These are phyloP conservation scores for Melanotaenia boesemani DNA, from an alignment of 2,797 vertebrate genomes.

Conservation along the genomic window DNA sequence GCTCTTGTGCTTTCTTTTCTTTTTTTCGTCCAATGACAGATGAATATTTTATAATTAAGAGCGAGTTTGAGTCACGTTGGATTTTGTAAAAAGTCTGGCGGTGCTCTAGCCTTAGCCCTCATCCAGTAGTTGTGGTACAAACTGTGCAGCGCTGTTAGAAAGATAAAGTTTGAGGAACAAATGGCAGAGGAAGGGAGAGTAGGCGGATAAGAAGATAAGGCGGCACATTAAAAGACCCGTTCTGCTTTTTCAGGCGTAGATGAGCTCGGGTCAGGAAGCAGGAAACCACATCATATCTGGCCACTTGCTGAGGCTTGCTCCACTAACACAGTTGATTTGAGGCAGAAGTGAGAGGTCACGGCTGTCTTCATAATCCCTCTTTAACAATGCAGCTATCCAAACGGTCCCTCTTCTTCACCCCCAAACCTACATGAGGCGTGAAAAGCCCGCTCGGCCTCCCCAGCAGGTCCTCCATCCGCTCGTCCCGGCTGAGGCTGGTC, in stretches of 20 bases:
- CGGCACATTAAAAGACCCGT: not conserved
- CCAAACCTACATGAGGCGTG: not conserved
- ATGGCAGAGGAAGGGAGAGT: not conserved
- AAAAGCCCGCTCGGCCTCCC: constrained; percentile 18
- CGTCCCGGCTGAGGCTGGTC: not conserved
- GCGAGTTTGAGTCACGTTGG: constrained; percentile 3
- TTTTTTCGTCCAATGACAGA: too few species aligned
- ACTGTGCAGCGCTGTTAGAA: not conserved
- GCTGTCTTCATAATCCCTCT: constrained; percentile 52
- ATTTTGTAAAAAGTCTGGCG: constrained; percentile 15
- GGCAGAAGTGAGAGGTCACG: constrained; percentile 30
- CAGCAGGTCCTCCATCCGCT: constrained; percentile 3
- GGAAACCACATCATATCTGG: not conserved
- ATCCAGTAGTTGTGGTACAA: not conserved
- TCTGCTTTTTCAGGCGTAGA: not conserved
- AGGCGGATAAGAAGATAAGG: not conserved
- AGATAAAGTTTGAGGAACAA: not conserved
- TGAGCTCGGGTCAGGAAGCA: not conserved
- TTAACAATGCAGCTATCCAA: constrained; percentile 59
- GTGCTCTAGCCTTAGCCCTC: not conserved
- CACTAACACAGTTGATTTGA: constrained; percentile 4
- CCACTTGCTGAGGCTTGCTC: not conserved
- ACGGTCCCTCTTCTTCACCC: constrained; percentile 15
- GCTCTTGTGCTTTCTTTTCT: too few species aligned
- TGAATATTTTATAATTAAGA: too few species aligned